Conservation (phyloP, 2,888 invertebrate genomes). For the Orthosia gracilis region DNA sequence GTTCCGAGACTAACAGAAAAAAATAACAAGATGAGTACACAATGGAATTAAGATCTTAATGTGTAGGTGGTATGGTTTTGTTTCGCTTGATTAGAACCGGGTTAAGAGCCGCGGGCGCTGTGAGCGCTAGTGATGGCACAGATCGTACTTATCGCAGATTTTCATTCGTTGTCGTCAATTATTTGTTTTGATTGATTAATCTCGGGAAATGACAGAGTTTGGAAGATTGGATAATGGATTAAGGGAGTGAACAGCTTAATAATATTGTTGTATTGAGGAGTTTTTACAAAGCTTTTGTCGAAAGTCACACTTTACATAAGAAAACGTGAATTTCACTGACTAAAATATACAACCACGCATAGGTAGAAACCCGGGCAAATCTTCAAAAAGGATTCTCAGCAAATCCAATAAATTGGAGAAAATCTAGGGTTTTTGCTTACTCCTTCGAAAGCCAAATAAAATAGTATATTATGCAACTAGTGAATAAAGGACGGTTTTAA, state of each 20-base stretch:
- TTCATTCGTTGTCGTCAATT: conserved; percentile 47
- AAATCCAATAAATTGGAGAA: background rate
- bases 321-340: background rate
- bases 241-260: conserved; percentile 13
- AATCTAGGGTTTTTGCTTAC: background rate
- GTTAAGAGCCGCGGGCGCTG: conserved; percentile 71
- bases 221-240: conserved; percentile 38
- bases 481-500: no score
- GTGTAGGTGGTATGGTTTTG: conserved; percentile 66
- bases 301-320: background rate
- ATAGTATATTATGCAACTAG: no score
- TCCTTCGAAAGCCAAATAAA: background rate
- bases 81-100: conserved; percentile 66
- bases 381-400: no score
- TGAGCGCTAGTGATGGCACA: conserved; percentile 76
- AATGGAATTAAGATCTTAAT: conserved; percentile 76
- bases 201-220: conserved; percentile 39
- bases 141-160: conserved; percentile 55
- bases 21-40: conserved; percentile 69
- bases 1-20: conserved; percentile 14
- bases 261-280: no score
- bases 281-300: no score
- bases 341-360: background rate
- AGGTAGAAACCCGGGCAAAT: background rate
- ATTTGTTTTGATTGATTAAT: conserved; percentile 63